Percentiles rank a stretch among this genome's conserved stretches.
Evolutionary conservation across 2,113 vertebrate species (phyloP).

Genomic region (Morone chrysops): DNA sequence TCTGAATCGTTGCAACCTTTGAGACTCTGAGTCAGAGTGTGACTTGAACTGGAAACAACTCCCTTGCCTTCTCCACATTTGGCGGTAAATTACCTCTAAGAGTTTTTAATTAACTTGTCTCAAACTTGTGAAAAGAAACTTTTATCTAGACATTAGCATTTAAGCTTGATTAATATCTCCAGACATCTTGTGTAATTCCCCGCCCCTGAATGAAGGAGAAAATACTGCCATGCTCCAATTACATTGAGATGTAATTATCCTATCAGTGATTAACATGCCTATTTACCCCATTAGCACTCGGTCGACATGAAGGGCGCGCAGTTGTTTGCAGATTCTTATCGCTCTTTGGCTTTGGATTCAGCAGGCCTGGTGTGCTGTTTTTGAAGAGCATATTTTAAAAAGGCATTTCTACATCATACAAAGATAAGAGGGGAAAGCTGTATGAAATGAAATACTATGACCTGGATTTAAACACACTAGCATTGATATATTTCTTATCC

Average conservation of each 20-base stretch:
- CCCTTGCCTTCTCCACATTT: not conserved
- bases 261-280: conserved; percentile 53
- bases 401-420: not conserved
- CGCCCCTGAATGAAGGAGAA: conserved; percentile 41
- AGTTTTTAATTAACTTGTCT: conserved; percentile 42
- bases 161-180: conserved; percentile 49
- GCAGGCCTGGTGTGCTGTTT: not conserved
- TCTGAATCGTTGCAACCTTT: not conserved
- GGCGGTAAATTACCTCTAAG: conserved; percentile 14
- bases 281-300: conserved; percentile 37
- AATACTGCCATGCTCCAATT: conserved; percentile 35
- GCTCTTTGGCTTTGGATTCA: not conserved
- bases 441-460: conserved; percentile 4
- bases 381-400: not conserved
- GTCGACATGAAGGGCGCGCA: conserved; percentile 25
- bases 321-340: conserved; percentile 37
- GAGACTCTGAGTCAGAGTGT: not conserved
- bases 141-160: conserved; percentile 13
- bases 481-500: not conserved
- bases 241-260: conserved; percentile 52
- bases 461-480: conserved; percentile 11
- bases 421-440: not conserved
- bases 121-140: conserved; percentile 29
- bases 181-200: conserved; percentile 39
- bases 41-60: not conserved